Base-by-base conservation (phyloP, 1,140 invertebrate genomes). In the Vanessa tameamea region DNA sequence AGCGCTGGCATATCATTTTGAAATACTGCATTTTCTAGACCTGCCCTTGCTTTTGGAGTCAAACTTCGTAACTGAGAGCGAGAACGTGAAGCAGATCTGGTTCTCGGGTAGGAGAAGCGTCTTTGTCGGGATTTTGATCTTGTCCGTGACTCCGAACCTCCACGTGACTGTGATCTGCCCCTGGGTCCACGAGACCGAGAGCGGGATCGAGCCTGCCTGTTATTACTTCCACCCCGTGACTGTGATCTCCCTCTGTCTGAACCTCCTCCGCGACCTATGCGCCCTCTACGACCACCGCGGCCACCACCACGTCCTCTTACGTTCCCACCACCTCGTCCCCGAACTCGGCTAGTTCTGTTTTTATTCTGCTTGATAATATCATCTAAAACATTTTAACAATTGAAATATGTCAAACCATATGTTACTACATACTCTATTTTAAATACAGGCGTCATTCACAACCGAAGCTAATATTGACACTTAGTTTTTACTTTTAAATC, bases 331-430 rank as follows among this genome's bases (percentile, higher is more conserved):
- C 89, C 89, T 81, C 88, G 78, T 7, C 89, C 88, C 12, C 89
- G 84, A 66, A 83, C 81, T 72, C 87, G 82, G 68, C 85, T 87
- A 20, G 79, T 78, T 72, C 88, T 82, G 65, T 86, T 90, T 77
- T 88, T 81, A 65, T 87, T 90, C 68, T 91, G 82, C 79, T 90
- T 82, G 59, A 90, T 92, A 15, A 90, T 92, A 6, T 92, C 90
- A 83, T 92, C 90, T 92, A 72, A 69, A 78, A 57, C 71, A 73
- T 53, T 69, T 43, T 43, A 57, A 72, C 47, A 64, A 37, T 61
- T 61, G 1, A 37, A 37, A 37, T 15, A 26, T 15, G 4, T n/a
- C 15, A n/a, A 37, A 15, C 57, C 57, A 61, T 61, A 61, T 61
- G 57, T 61, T 37, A 2, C 15, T 31, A 6, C 14, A 6, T 37